Evolutionary conservation across 2,797 vertebrate genomes (phyloP).

Genomic region (Macropus fuliginosus): DNA sequence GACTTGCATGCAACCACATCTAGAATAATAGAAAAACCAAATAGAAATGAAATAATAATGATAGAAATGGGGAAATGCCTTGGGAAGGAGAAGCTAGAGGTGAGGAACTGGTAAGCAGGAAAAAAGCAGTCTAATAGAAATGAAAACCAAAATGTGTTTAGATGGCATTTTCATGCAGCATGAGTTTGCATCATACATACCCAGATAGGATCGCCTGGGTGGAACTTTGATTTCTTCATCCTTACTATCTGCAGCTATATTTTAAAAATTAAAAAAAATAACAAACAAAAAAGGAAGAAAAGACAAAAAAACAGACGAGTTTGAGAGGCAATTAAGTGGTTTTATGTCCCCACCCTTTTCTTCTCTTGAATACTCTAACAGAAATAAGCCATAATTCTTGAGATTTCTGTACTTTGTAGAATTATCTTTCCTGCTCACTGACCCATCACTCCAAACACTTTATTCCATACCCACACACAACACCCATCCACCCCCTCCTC

Average conservation of each 20-base stretch:
- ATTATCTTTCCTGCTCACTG: background rate
- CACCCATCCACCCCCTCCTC: background rate
- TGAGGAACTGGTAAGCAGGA: background rate
- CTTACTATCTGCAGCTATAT: conserved; percentile 95
- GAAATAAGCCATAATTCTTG: background rate
- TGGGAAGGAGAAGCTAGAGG: background rate
- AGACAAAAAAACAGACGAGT: conserved; percentile 81
- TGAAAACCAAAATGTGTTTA: background rate
- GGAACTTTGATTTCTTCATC: conserved; percentile 95
- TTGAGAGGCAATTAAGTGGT: conserved; percentile 75
- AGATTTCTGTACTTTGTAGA: background rate
- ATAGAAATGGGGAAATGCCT: conserved; percentile 26
- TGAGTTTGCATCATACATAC: conserved; percentile 89
- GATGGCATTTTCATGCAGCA: conserved; percentile 75
- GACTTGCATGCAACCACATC: conserved; percentile 49
- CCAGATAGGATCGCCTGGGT: conserved; percentile 95
- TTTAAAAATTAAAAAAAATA: conserved; percentile 76
- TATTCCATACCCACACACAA: background rate
- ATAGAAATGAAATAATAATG: conserved; percentile 22
- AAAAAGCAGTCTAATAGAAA: background rate
- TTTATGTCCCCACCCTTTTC: conserved; percentile 23
- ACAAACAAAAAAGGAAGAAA: conserved; percentile 78
- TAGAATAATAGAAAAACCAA: background rate
- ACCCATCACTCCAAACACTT: background rate
- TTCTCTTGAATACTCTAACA: background rate